Evolutionary conservation across 1,140 invertebrate species (phyloP).

Genomic region (Drosophila varians): DNA sequence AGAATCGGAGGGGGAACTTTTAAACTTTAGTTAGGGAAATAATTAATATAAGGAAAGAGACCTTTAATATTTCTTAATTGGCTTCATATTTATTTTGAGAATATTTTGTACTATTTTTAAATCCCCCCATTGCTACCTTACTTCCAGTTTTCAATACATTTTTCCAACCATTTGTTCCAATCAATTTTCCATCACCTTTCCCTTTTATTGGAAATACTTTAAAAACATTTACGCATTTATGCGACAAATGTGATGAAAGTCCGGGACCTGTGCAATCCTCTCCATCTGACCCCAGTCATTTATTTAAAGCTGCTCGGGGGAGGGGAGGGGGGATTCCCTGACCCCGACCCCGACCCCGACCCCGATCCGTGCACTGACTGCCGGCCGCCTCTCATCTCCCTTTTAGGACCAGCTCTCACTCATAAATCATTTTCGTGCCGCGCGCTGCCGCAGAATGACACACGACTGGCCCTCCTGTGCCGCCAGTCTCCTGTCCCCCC

Average conservation of each 20-base stretch:
- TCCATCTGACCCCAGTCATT: conserved; percentile 35
- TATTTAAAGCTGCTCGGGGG: conserved; percentile 46
- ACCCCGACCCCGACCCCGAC: too few relatives aligned
- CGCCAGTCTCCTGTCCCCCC: too few relatives aligned
- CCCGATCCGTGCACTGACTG: too few relatives aligned
- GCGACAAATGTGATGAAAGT: conserved; percentile 57
- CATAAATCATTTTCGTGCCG: conserved; percentile 78
- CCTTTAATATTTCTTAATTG: too few relatives aligned
- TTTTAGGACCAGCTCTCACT: conserved; percentile 45
- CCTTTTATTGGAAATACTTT: conserved; percentile 29
- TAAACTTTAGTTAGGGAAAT: background rate
- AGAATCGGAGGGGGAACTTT: background rate
- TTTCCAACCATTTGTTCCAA: background rate
- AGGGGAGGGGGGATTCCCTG: background rate
- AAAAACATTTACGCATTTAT: conserved; percentile 59
- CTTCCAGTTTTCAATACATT: too few relatives aligned
- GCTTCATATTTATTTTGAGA: too few relatives aligned
- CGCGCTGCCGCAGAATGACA: conserved; percentile 76
- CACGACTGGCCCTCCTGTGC: conserved; percentile 39
- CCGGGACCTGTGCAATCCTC: conserved; percentile 16
- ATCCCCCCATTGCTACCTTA: too few relatives aligned
- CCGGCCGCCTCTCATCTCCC: background rate
- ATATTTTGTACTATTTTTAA: too few relatives aligned
- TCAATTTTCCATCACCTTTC: background rate
- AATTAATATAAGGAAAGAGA: too few relatives aligned